Evolutionary conservation across 2,113 vertebrate genomes (phyloP).

Genomic region (Chiloscyllium plagiosum): DNA sequence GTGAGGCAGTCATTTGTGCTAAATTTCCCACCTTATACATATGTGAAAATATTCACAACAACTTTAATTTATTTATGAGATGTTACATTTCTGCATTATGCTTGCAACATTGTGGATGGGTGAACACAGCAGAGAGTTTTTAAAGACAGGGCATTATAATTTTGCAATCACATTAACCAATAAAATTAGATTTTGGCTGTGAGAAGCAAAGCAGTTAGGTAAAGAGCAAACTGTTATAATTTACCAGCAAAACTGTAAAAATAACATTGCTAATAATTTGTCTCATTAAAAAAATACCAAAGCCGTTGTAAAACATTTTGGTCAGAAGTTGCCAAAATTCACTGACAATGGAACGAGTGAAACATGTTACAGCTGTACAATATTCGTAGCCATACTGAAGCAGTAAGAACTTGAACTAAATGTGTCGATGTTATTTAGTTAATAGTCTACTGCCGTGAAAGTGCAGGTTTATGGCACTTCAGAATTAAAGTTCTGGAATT

Average conservation of each 20-base stretch:
- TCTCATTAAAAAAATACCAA: neutral
- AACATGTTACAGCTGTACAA: constrained; percentile 71
- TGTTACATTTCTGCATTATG: no score
- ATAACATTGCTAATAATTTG: neutral
- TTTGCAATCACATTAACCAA: neutral
- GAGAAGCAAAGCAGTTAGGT: neutral
- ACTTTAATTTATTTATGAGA: neutral
- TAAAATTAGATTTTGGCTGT: neutral
- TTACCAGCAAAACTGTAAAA: constrained; percentile 23
- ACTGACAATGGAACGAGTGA: constrained; percentile 55
- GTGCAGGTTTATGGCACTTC: constrained; percentile 51
- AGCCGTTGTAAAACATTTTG: constrained; percentile 44
- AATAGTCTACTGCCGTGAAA: constrained; percentile 36
- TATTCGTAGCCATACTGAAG: constrained; percentile 46
- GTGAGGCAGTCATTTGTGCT: neutral
- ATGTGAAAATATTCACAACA: neutral
- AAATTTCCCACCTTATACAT: neutral
- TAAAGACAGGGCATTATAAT: neutral
- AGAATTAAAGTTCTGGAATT: constrained; percentile 55
- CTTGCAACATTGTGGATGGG: neutral
- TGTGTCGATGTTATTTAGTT: constrained; percentile 42
- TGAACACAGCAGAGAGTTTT: neutral
- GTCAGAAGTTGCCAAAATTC: constrained; percentile 67
- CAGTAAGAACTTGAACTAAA: constrained; percentile 46
- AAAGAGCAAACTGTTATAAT: neutral